These are phyloP conservation scores for Orthonychiurus folsomi DNA, from an alignment of 2,888 invertebrate species.

Conservation along the genomic window DNA sequence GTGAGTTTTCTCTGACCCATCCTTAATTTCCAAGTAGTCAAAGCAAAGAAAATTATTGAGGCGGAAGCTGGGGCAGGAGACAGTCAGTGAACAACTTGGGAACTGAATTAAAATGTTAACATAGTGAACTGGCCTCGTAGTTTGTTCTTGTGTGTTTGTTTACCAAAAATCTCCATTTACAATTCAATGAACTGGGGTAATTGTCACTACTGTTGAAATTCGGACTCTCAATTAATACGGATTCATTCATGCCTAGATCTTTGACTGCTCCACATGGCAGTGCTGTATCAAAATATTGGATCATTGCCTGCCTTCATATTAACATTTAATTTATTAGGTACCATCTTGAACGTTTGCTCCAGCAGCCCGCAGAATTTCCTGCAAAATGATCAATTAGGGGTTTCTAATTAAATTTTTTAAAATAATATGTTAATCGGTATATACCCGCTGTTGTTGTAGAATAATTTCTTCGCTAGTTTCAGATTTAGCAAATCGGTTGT, in stretches of 20 bases:
- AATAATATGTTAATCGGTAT: not conserved
- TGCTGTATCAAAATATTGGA: constrained; percentile 6
- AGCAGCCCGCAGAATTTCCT: not conserved
- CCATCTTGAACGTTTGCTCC: not conserved
- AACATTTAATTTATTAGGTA: not conserved
- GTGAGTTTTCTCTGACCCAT: constrained; percentile 21
- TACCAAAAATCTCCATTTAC: constrained; percentile 36
- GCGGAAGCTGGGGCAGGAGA: constrained; percentile 25
- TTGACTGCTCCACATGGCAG: constrained; percentile 27
- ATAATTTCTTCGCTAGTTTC: not conserved
- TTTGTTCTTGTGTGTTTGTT: no score
- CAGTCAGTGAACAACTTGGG: constrained; percentile 13
- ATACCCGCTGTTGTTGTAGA: not conserved
- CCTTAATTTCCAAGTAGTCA: constrained; percentile 31
- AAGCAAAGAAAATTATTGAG: constrained; percentile 32
- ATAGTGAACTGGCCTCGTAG: not conserved
- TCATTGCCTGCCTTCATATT: not conserved
- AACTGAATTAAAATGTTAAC: constrained; percentile 5
- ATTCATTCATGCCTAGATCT: constrained; percentile 19
- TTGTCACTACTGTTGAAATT: constrained; percentile 27
- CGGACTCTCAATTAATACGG: constrained; percentile 33
- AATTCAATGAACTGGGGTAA: constrained; percentile 27
- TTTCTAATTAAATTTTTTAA: not conserved
- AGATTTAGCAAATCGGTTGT: no score
- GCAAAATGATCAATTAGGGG: not conserved